Percentiles rank a stretch among this genome's conserved stretches.
Conservation (phyloP, 1,140 invertebrate species). For the Ctenoplectra terminalis region DNA sequence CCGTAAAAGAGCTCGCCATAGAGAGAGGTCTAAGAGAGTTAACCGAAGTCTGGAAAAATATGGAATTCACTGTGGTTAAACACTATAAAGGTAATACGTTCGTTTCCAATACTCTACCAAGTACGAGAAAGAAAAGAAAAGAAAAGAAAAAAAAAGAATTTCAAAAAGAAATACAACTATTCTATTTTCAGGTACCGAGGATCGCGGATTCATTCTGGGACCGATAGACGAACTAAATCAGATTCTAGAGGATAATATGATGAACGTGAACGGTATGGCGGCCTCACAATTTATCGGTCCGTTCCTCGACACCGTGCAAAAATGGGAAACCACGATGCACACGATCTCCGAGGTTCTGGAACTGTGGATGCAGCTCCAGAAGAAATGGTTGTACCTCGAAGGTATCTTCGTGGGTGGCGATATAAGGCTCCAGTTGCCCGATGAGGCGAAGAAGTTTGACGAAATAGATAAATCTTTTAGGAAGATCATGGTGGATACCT, state of each 20-base stretch:
- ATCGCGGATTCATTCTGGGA: conserved; percentile 89
- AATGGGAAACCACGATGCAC: conserved; percentile 92
- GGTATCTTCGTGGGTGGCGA: conserved; percentile 95
- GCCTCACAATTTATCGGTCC: conserved; percentile 95
- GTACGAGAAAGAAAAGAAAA: not conserved
- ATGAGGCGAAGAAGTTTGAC: conserved; percentile 95
- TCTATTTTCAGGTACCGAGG: conserved; percentile 78
- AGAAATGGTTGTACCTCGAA: conserved; percentile 95
- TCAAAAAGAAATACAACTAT: not conserved
- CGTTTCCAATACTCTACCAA: too few relatives aligned
- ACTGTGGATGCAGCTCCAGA: conserved; percentile 92
- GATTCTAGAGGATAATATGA: conserved; percentile 93
- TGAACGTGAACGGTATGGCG: conserved; percentile 95
- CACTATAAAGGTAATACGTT: conserved; percentile 84
- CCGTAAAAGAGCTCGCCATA: conserved; percentile 94
- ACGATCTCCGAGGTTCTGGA: conserved; percentile 93
- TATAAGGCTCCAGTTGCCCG: conserved; percentile 91
- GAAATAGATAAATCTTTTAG: conserved; percentile 91
- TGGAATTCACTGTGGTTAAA: conserved; percentile 88
- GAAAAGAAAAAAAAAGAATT: not conserved
- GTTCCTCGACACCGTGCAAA: conserved; percentile 90
- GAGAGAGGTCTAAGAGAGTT: conserved; percentile 93
- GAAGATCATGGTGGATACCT: conserved; percentile 92
- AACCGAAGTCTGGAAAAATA: conserved; percentile 88
- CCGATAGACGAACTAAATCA: conserved; percentile 91